These are phyloP conservation scores for Philereme vetulata DNA, from an alignment of 2,888 invertebrate species.

Conservation along the genomic window DNA sequence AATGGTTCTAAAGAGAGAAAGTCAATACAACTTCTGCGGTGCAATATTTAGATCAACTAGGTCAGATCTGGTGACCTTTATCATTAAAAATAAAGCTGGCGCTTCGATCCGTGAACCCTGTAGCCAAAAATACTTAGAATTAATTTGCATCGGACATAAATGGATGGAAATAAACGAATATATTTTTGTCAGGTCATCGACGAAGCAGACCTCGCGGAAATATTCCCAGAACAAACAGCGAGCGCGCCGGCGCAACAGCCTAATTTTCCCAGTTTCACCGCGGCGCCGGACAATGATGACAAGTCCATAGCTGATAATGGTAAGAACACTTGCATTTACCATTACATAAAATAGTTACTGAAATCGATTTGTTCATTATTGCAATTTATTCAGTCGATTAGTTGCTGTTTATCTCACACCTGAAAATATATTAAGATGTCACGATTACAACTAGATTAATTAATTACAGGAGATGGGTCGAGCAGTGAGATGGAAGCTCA, in stretches of 20 bases:
- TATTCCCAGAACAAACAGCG: slow-evolving; percentile 88
- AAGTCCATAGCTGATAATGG: slow-evolving; percentile 80
- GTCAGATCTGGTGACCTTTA: slow-evolving; percentile 4
- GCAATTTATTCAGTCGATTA: too few relatives aligned
- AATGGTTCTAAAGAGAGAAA: neutral
- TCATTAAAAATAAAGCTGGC: slow-evolving; percentile 19
- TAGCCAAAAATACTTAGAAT: slow-evolving; percentile 14
- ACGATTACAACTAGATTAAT: slow-evolving; percentile 5
- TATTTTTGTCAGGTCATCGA: slow-evolving; percentile 85
- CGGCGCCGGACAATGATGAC: slow-evolving; percentile 72
- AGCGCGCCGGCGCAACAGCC: slow-evolving; percentile 83
- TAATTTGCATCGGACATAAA: slow-evolving; percentile 27
- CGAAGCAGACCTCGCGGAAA: slow-evolving; percentile 91
- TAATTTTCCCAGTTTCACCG: slow-evolving; percentile 82
- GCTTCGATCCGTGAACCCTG: slow-evolving; percentile 11
- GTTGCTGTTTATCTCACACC: too few relatives aligned
- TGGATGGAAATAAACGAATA: slow-evolving; percentile 23
- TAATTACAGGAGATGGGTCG: slow-evolving; percentile 83
- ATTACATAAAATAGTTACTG: neutral
- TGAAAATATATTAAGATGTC: too few relatives aligned
- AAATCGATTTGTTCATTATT: too few relatives aligned
- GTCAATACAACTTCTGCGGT: neutral
- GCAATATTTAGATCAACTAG: slow-evolving; percentile 2
- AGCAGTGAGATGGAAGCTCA: slow-evolving; percentile 90
- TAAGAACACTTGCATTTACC: slow-evolving; percentile 42